Evolutionary conservation across 2,888 invertebrate genomes (phyloP).

Genomic region (Tachina lurida): DNA sequence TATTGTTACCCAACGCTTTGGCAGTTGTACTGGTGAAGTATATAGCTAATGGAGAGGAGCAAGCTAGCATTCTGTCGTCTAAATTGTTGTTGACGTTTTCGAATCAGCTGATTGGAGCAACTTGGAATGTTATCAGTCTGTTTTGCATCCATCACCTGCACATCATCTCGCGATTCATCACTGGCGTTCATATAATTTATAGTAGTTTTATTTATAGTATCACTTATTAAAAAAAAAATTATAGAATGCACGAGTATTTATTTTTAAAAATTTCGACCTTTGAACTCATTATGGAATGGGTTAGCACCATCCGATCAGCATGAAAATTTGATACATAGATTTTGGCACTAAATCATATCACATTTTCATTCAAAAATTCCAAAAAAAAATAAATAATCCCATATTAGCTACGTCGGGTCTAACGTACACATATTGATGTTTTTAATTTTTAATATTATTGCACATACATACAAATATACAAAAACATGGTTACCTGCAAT

Average conservation of each 20-base stretch:
- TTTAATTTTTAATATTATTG: too few relatives aligned
- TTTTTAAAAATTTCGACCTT: background rate
- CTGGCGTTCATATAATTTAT: background rate
- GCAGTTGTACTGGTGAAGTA: background rate
- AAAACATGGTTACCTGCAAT: too few relatives aligned
- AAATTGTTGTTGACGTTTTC: background rate
- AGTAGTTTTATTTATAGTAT: background rate
- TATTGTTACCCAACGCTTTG: background rate
- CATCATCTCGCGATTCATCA: too few relatives aligned
- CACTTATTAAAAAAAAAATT: background rate
- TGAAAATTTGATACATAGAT: too few relatives aligned
- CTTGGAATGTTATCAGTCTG: too few relatives aligned
- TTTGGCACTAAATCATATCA: too few relatives aligned
- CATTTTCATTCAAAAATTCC: too few relatives aligned
- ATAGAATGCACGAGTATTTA: background rate
- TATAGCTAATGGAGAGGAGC: background rate
- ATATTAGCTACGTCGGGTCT: background rate
- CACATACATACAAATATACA: too few relatives aligned
- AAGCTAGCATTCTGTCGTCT: background rate
- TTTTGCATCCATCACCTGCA: too few relatives aligned
- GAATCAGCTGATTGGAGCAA: background rate
- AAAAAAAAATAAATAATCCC: background rate
- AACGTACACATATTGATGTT: too few relatives aligned
- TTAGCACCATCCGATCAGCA: too few relatives aligned
- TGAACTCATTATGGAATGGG: background rate